These are phyloP conservation scores for Pycnomerus fuliginosus DNA, from an alignment of 2,888 invertebrate genomes.

Conservation along the genomic window DNA sequence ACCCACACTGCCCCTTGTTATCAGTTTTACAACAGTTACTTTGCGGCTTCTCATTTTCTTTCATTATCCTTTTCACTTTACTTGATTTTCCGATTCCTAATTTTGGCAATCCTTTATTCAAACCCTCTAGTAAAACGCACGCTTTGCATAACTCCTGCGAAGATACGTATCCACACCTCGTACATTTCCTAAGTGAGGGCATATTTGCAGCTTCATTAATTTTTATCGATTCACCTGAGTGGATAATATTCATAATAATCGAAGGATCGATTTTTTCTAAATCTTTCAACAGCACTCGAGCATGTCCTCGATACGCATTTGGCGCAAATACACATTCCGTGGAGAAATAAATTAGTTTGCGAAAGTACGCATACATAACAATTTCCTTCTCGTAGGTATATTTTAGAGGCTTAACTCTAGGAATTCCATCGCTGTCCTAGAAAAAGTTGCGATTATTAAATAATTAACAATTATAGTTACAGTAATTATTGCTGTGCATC, in stretches of 20 bases:
- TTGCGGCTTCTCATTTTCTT: slow-evolving; percentile 52
- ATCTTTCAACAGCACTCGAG: slow-evolving; percentile 88
- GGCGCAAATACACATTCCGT: slow-evolving; percentile 99
- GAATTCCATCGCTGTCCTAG: slow-evolving; percentile 76
- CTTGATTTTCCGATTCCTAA: slow-evolving; percentile 88
- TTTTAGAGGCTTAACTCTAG: slow-evolving; percentile 93
- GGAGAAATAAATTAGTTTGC: slow-evolving; percentile 94
- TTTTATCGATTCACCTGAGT: slow-evolving; percentile 83
- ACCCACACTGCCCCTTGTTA: slow-evolving; percentile 8
- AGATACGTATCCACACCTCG: slow-evolving; percentile 84
- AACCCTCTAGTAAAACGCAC: slow-evolving; percentile 90
- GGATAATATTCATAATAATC: slow-evolving; percentile 90
- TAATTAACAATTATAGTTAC: slow-evolving; percentile 56
- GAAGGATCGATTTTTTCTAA: slow-evolving; percentile 91
- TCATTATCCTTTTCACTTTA: slow-evolving; percentile 69
- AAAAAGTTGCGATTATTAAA: slow-evolving; percentile 31
- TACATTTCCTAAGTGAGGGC: slow-evolving; percentile 78
- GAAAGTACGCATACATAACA: slow-evolving; percentile 98
- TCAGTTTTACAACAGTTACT: slow-evolving; percentile 7
- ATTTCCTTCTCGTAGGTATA: slow-evolving; percentile 99
- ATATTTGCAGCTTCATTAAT: slow-evolving; percentile 80
- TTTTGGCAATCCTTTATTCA: slow-evolving; percentile 89
- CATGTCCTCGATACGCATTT: slow-evolving; percentile 94
- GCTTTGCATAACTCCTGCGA: slow-evolving; percentile 97
- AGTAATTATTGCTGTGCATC: slow-evolving; percentile 90